Percentiles rank a stretch among this genome's conserved stretches.
Evolutionary conservation across 2,797 vertebrate species (phyloP).

Genomic region (Clarias pachynema): DNA sequence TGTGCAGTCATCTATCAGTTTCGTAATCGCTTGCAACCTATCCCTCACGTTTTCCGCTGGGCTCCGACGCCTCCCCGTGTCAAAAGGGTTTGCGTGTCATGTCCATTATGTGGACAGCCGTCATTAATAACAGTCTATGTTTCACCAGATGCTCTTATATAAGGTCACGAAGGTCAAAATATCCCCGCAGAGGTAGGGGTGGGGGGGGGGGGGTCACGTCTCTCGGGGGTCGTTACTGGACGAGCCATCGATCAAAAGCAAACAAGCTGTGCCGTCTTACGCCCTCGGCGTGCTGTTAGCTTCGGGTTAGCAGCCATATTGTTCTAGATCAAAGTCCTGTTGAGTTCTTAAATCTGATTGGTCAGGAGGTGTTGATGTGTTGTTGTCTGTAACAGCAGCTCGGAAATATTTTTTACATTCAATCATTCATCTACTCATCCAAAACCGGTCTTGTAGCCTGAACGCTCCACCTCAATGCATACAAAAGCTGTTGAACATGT

Average conservation of each 20-base stretch:
- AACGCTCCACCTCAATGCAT: neutral
- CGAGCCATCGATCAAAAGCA: conserved; percentile 62
- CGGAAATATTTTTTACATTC: neutral
- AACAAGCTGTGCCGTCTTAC: conserved; percentile 58
- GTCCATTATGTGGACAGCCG: conserved; percentile 69
- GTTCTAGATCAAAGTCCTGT: neutral
- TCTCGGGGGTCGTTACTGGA: conserved; percentile 47
- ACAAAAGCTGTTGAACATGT: neutral
- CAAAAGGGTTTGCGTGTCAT: conserved; percentile 71
- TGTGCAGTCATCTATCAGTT: conserved; percentile 80
- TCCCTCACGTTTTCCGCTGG: conserved; percentile 46
- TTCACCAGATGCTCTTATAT: conserved; percentile 66
- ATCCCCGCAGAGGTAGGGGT: conserved; percentile 51
- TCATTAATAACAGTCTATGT: conserved; percentile 66
- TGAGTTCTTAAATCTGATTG: neutral
- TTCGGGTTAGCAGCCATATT: neutral
- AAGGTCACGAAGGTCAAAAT: conserved; percentile 66
- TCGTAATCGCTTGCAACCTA: conserved; percentile 67
- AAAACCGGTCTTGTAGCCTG: too few species aligned
- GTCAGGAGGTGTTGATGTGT: neutral
- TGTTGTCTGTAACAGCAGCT: neutral
- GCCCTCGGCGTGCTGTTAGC: neutral
- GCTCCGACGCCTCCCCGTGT: conserved; percentile 57
- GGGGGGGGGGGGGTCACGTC: neutral
- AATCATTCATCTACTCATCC: neutral